Evolutionary conservation across 1,140 invertebrate species (phyloP).

Genomic region (Meteorus sp.): DNA sequence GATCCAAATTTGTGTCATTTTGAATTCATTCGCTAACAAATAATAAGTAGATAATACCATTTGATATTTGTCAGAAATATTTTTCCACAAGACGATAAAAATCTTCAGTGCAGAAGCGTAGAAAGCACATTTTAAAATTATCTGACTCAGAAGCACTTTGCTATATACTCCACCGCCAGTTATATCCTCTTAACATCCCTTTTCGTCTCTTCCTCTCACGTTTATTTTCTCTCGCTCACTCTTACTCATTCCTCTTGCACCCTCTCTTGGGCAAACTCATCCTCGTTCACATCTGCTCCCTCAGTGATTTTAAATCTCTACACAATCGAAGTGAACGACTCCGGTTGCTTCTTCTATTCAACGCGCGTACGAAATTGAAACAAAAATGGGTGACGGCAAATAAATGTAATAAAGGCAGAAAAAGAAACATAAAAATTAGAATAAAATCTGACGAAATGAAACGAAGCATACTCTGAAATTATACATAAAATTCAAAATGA

Average conservation of each 20-base stretch:
- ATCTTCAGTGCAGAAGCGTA: neutral
- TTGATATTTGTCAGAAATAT: too few species aligned
- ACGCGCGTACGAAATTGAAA: constrained; percentile 14
- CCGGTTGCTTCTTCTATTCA: too few species aligned
- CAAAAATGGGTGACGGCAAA: neutral
- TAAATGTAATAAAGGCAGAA: neutral
- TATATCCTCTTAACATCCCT: neutral
- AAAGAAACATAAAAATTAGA: neutral
- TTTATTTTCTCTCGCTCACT: neutral
- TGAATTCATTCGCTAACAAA: too few species aligned
- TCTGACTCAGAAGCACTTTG: neutral
- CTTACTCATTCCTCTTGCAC: too few species aligned
- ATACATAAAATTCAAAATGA: neutral
- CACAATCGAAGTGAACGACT: constrained; percentile 17
- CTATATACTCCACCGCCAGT: neutral
- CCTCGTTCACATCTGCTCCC: constrained; percentile 9
- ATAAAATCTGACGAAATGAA: neutral
- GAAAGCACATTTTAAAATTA: constrained; percentile 10
- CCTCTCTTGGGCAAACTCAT: too few species aligned
- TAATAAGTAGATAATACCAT: too few species aligned
- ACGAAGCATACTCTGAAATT: neutral
- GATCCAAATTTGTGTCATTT: too few species aligned
- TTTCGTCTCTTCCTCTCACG: neutral
- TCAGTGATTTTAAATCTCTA: constrained; percentile 20
- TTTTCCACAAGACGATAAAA: too few species aligned